Percentiles rank a stretch among this genome's conserved stretches.
Evolutionary conservation across 2,797 vertebrate genomes (phyloP).

Genomic region (Melanotaenia trifasciata): DNA sequence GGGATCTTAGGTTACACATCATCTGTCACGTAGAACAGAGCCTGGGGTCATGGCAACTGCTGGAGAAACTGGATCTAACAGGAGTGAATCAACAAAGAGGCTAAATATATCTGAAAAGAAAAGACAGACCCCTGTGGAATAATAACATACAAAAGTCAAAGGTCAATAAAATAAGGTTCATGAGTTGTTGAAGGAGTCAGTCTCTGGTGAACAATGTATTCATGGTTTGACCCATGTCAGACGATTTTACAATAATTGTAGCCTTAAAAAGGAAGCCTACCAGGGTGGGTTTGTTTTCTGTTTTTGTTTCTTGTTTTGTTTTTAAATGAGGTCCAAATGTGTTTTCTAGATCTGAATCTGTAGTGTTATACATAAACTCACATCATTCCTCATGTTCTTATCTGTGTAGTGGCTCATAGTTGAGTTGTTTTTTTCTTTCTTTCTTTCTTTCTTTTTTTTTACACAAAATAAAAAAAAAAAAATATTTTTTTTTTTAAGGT

Average conservation of each 20-base stretch:
- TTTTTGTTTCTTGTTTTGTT: too few relatives aligned
- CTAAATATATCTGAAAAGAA: background rate
- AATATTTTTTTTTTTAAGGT: too few relatives aligned
- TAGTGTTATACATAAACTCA: constrained; percentile 11
- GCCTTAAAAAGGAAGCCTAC: constrained; percentile 31
- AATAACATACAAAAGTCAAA: background rate
- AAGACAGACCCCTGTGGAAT: background rate
- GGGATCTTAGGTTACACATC: constrained; percentile 68
- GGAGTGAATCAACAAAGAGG: constrained; percentile 17
- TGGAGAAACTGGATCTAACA: constrained; percentile 28
- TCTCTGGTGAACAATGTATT: background rate
- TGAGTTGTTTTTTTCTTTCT: too few relatives aligned
- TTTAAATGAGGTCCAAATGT: constrained; percentile 16
- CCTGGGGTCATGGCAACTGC: constrained; percentile 14
- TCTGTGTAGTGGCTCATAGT: constrained; percentile 16
- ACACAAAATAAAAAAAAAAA: too few relatives aligned
- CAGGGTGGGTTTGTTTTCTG: constrained; percentile 4
- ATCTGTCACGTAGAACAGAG: constrained; percentile 58
- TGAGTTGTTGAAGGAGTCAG: background rate
- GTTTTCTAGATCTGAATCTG: background rate
- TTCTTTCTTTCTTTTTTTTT: too few relatives aligned
- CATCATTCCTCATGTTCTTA: constrained; percentile 28
- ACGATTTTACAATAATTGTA: constrained; percentile 9
- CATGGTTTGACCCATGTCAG: background rate
- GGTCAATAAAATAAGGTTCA: background rate